A percentile compares a stretch with the other conserved stretches of the same genome.
Evolutionary conservation across 2,797 vertebrate genomes (phyloP).

Genomic region (Myripristis jacobus): DNA sequence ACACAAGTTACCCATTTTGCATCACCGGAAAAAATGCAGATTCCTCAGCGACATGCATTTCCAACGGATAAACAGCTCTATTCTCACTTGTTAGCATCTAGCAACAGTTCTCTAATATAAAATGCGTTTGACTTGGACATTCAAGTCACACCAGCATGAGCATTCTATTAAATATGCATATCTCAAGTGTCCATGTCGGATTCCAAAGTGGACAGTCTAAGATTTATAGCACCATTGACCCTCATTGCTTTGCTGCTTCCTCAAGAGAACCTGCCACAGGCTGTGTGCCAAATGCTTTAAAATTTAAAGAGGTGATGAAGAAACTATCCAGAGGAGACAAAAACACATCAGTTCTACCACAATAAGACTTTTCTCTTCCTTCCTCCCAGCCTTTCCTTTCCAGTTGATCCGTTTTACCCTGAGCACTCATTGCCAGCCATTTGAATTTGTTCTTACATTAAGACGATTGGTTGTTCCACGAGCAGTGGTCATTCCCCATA

Average conservation of each 20-base stretch:
- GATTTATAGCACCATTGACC: slow-evolving; percentile 90
- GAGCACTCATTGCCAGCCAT: slow-evolving; percentile 51
- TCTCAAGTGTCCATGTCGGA: slow-evolving; percentile 74
- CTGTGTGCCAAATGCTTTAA: slow-evolving; percentile 92
- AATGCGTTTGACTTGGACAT: slow-evolving; percentile 57
- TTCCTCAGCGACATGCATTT: slow-evolving; percentile 12
- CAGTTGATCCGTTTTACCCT: slow-evolving; percentile 54
- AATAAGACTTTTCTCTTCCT: slow-evolving; percentile 77
- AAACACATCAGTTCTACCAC: slow-evolving; percentile 87
- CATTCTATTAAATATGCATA: slow-evolving; percentile 78
- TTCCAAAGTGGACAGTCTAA: slow-evolving; percentile 83
- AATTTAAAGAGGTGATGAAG: slow-evolving; percentile 99
- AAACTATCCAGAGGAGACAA: slow-evolving; percentile 94
- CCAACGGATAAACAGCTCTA: slow-evolving; percentile 47
- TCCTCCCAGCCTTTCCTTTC: slow-evolving; percentile 51
- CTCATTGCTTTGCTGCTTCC: slow-evolving; percentile 87
- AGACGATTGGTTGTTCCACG: slow-evolving; percentile 53
- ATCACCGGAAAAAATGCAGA: slow-evolving; percentile 43
- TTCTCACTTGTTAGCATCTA: slow-evolving; percentile 60
- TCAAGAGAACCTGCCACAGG: slow-evolving; percentile 89
- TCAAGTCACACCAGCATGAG: slow-evolving; percentile 63
- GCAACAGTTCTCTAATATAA: slow-evolving; percentile 60
- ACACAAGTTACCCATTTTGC: slow-evolving; percentile 58
- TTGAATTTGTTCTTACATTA: slow-evolving; percentile 49
- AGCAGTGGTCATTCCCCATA: slow-evolving; percentile 48